A percentile compares a stretch with the other conserved stretches of the same genome.
Conservation (phyloP, 2,888 invertebrate genomes). For the Diarsia dahlii region DNA sequence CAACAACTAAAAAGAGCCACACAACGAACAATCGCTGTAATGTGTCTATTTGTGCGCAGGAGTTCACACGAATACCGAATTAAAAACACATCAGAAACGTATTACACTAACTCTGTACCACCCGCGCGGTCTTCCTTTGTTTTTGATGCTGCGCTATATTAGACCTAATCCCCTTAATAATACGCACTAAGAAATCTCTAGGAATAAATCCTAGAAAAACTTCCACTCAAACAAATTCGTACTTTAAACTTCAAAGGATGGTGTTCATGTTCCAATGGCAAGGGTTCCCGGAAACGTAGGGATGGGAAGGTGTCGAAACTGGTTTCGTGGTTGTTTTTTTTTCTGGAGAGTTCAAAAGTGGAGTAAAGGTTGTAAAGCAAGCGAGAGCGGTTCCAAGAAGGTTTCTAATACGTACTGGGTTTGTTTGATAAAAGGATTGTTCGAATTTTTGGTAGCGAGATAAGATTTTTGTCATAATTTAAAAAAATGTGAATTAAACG, state of each 20-base stretch:
- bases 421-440: conserved; percentile 45
- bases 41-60: conserved; percentile 86
- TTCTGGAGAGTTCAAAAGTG: conserved; percentile 71
- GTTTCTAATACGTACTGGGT: conserved; percentile 15
- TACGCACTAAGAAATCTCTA: conserved; percentile 49
- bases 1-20: conserved; percentile 67
- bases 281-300: conserved; percentile 72
- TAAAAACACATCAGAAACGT: conserved; percentile 89
- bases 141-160: conserved; percentile 36
- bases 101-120: conserved; percentile 86
- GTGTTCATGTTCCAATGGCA: conserved; percentile 41
- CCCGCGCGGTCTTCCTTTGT: conserved; percentile 71
- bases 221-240: conserved; percentile 28
- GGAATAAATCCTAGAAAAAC: conserved; percentile 2
- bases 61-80: conserved; percentile 88
- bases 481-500: too few species aligned
- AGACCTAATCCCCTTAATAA: conserved; percentile 37
- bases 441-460: background rate
- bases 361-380: conserved; percentile 71
- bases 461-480: background rate
- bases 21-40: conserved; percentile 74
- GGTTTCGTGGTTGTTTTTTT: conserved; percentile 65
- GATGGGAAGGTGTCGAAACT: conserved; percentile 67
- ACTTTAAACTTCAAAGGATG: background rate
- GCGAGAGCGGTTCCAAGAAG: conserved; percentile 53